phyloP scores from a whole-genome alignment of 1,140 invertebrate species.

The Anastrepha ludens region DNA sequence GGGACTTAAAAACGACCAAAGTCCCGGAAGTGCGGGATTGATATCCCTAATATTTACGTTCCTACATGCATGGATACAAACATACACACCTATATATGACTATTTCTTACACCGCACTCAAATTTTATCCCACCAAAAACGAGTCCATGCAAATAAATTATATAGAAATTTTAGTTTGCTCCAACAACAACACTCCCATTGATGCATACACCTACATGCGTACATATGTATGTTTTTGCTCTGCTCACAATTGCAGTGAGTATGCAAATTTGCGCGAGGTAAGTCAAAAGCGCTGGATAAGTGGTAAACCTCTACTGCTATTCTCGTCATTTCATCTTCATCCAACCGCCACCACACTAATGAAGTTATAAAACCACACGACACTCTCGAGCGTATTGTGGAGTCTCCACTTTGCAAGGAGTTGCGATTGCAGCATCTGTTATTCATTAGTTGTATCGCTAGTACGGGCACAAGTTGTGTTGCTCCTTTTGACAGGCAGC shows the following conservation, averaged over 20 bases:
- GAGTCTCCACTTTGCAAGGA: not conserved
- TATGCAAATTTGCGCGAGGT: slow-evolving; percentile 40
- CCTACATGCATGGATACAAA: too few species aligned
- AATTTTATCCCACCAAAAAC: not conserved
- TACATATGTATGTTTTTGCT: not conserved
- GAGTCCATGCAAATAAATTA: not conserved
- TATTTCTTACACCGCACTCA: not conserved
- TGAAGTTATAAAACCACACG: slow-evolving; percentile 50
- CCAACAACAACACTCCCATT: not conserved
- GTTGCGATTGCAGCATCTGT: slow-evolving; percentile 47
- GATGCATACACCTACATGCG: not conserved
- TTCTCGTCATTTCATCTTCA: slow-evolving; percentile 30
- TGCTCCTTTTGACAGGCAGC: slow-evolving; percentile 1
- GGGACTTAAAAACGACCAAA: not conserved
- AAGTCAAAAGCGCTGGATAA: slow-evolving; percentile 46
- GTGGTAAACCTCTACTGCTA: slow-evolving; percentile 18
- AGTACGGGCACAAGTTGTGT: slow-evolving; percentile 33
- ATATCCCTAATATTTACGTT: too few species aligned
- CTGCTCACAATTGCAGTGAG: slow-evolving; percentile 13
- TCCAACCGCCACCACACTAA: slow-evolving; percentile 31
- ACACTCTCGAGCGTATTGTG: slow-evolving; percentile 24
- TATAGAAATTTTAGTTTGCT: not conserved
- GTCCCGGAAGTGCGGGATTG: too few species aligned
- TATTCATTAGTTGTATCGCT: slow-evolving; percentile 49
- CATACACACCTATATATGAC: too few species aligned